Base-by-base conservation (phyloP, 2,888 invertebrate species). In the Drosophila testacea region DNA sequence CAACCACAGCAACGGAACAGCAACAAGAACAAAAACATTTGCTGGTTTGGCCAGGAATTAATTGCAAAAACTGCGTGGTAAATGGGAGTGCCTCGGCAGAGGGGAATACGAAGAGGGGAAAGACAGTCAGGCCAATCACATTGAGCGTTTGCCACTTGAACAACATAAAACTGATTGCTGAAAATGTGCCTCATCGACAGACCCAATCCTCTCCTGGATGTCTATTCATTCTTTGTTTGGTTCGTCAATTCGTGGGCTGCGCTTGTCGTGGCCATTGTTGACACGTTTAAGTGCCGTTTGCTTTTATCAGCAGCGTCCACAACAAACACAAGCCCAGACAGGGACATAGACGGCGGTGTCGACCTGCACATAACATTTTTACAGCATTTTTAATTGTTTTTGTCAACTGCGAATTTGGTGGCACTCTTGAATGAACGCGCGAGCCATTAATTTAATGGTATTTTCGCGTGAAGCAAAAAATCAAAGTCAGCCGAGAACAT, bases 231-330 rank as follows among this genome's bases (percentile, higher is more conserved):
- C 65, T 75, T 84, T 84, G 89, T 84, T 81, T 56, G 69, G 66
- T 36, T 70, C 83, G 84, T 80, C 89, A 84, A 81, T 80, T 82
- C 63, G 66, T 64, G 73, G 69, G 66, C 78, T 84, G 87, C 66
- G 83, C 86, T 81, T 86, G 83, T 78, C 79, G 81, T 79, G 63
- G 56, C 81, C 81, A 84, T 84, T 89, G 85, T 86, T 86, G 85
- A 88, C 85, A 85, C 89, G 87, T 84, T 88, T 85, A 85, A 85
- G 85, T 84, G 89, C 75, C 87, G 87, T 81, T 85, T 84, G 87
- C 84, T 85, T 85, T 88, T 85, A 85, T 85, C 87, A 79, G 79
- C 71, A 56, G 52, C 65, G 70, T 69, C 63, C 70, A 71, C 77
- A 86, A 64, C 67, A 70, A 73, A 63, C 63, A 77, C 67, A 72